Percentiles rank a stretch among this genome's conserved stretches.
Evolutionary conservation across 2,113 vertebrate genomes (phyloP).

Genomic region (Glareola pratincola): DNA sequence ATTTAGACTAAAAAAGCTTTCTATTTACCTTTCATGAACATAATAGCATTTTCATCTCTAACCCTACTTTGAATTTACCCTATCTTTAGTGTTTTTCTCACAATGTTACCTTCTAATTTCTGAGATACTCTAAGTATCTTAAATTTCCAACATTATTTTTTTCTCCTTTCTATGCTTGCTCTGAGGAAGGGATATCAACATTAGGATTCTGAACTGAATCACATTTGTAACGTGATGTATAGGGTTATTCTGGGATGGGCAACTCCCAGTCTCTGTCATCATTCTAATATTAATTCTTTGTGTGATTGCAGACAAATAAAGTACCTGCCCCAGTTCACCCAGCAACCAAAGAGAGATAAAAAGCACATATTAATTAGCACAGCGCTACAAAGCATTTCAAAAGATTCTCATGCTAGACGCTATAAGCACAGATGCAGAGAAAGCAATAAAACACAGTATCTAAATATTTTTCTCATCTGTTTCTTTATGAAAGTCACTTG

Average conservation of each 20-base stretch:
- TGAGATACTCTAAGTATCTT: not conserved
- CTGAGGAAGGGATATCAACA: not conserved
- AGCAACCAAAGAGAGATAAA: not conserved
- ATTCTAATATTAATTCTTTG: not conserved
- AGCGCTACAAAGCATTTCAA: not conserved
- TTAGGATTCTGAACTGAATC: not conserved
- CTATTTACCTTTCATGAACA: slow-evolving; percentile 5
- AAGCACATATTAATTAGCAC: not conserved
- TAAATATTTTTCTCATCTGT: not conserved
- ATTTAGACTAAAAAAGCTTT: slow-evolving; percentile 27
- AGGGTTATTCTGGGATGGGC: not conserved
- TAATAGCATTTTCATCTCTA: slow-evolving; percentile 1
- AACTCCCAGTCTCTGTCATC: not conserved
- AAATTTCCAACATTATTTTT: not conserved
- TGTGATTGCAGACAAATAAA: not conserved
- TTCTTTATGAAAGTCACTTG: not conserved
- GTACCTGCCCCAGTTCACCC: not conserved
- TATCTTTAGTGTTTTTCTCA: not conserved
- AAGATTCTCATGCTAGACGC: not conserved
- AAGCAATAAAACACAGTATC: not conserved
- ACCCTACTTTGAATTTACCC: not conserved
- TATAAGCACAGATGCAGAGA: not conserved
- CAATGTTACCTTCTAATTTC: not conserved
- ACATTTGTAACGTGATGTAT: not conserved
- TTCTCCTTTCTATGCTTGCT: not conserved